Percentiles rank a stretch among this genome's conserved stretches.
phyloP scores from a whole-genome alignment of 1,140 invertebrate species.

The Amphibalanus amphitrite region DNA sequence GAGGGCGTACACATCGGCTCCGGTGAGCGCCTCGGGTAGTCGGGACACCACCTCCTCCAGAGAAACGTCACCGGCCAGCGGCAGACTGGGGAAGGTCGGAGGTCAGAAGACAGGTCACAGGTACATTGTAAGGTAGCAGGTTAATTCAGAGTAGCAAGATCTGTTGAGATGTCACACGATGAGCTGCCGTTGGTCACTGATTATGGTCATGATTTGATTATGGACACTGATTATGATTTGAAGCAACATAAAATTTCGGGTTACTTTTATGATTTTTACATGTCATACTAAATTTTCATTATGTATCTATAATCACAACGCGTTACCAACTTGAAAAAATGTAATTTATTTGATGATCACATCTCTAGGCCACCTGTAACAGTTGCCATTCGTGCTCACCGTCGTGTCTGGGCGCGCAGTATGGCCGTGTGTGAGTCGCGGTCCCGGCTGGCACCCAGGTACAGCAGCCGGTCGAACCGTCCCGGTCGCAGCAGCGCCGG shows the following conservation, averaged over 20 bases:
- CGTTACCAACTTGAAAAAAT: no score
- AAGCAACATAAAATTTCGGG: no score
- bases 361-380: not conserved
- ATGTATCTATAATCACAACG: no score
- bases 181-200: no score
- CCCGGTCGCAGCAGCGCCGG: slow-evolving; percentile 81
- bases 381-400: slow-evolving; percentile 40
- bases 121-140: no score
- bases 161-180: slow-evolving; percentile 8
- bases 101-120: no score
- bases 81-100: slow-evolving; percentile 31
- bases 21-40: slow-evolving; percentile 49
- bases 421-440: slow-evolving; percentile 5
- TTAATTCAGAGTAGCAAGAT: no score
- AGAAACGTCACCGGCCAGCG: slow-evolving; percentile 30
- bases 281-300: no score
- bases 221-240: no score
- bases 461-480: slow-evolving; percentile 27
- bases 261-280: no score
- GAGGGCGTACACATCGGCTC: slow-evolving; percentile 64
- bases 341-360: no score
- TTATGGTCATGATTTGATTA: no score
- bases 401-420: slow-evolving; percentile 14
- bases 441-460: not conserved
- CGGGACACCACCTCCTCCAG: slow-evolving; percentile 37